A percentile compares a stretch with the other conserved stretches of the same genome.
Conservation (phyloP, 2,113 vertebrate species). For the Mohoua ochrocephala region DNA sequence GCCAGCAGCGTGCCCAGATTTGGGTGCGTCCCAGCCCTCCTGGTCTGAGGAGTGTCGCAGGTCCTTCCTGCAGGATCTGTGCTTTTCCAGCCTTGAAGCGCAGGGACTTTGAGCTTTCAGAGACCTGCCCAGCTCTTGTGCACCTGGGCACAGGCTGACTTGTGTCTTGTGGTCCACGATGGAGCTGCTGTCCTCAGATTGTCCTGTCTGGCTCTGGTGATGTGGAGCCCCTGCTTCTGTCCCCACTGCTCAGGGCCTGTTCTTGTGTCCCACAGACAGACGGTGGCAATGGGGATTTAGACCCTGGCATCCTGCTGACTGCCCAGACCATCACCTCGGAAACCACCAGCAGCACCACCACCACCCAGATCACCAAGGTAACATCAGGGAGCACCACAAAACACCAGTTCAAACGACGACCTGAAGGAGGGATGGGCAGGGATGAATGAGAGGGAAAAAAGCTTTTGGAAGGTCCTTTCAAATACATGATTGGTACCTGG, state of each 20-base stretch:
- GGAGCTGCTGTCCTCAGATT: not conserved
- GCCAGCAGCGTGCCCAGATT: not conserved
- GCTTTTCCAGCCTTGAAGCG: not conserved
- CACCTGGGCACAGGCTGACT: not conserved
- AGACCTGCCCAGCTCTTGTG: not conserved
- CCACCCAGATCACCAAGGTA: constrained; percentile 99
- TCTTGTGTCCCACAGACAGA: constrained; percentile 75
- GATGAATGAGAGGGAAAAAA: not conserved
- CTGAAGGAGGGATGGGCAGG: not conserved
- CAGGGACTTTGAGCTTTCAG: not conserved
- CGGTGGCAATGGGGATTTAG: constrained; percentile 80
- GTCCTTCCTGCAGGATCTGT: not conserved
- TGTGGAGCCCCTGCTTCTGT: not conserved
- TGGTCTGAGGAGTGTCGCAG: not conserved
- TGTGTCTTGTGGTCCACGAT: accelerated
- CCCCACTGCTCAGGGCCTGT: not conserved
- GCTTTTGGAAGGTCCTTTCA: not conserved
- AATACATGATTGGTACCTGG: not conserved
- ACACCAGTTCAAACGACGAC: accelerated
- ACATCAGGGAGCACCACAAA: not conserved
- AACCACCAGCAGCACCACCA: constrained; percentile 96
- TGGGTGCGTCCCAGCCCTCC: not conserved
- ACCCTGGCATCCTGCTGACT: constrained; percentile 87
- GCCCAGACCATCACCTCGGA: constrained; percentile 98
- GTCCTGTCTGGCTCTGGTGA: not conserved